Conservation (phyloP, 2,113 vertebrate species). For the Copsychus sechellarum region DNA sequence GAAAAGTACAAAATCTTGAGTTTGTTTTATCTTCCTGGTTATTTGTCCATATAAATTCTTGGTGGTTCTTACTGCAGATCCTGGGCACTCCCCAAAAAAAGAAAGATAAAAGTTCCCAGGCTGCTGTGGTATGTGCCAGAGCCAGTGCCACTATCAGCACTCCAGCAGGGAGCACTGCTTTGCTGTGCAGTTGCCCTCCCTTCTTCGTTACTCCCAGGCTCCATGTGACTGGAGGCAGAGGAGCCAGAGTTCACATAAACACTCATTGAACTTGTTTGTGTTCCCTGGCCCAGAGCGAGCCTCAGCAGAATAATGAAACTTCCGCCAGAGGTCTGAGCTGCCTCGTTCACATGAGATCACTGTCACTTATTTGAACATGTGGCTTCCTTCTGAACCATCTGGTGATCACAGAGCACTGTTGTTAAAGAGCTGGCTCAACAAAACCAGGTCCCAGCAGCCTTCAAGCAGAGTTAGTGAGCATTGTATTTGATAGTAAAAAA, state of each 20-base stretch:
- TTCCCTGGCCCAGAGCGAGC: neutral
- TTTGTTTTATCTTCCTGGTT: neutral
- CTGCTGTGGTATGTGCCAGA: neutral
- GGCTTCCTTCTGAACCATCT: neutral
- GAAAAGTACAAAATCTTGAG: neutral
- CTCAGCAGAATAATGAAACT: neutral
- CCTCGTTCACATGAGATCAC: neutral
- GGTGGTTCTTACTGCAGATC: neutral
- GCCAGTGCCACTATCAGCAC: neutral
- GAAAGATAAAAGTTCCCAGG: neutral
- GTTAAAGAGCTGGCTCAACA: neutral
- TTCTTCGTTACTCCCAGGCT: neutral
- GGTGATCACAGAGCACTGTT: neutral
- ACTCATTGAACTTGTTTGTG: neutral
- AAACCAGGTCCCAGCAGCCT: neutral
- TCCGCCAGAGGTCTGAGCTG: neutral
- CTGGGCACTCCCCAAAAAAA: neutral
- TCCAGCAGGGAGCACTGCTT: slow-evolving; percentile 29
- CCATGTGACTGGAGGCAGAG: neutral
- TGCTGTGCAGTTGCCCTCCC: neutral
- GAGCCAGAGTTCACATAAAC: neutral
- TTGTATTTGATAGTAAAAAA: neutral
- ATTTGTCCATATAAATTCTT: neutral
- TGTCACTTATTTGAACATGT: neutral
- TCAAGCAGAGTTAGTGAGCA: neutral